Evolutionary conservation across 2,888 invertebrate species (phyloP).

Genomic region (Mimachlamys varia): DNA sequence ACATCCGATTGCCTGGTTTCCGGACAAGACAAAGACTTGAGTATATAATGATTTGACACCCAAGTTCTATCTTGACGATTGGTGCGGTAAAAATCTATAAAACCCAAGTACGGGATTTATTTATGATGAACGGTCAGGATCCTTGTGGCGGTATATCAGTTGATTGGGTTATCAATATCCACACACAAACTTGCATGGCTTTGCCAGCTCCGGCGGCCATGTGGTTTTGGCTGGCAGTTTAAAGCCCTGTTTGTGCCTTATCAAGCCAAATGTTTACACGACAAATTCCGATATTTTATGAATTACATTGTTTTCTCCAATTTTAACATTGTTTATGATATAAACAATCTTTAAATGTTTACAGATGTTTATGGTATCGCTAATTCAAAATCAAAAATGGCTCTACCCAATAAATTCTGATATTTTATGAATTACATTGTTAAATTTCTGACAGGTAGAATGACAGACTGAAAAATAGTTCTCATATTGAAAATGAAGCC

Average conservation of each 20-base stretch:
- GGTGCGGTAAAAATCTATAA: conserved; percentile 28
- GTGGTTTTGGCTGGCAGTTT: background rate
- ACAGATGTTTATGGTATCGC: background rate
- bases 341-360: background rate
- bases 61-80: conserved; percentile 24
- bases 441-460: no score
- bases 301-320: background rate
- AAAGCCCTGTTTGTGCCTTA: background rate
- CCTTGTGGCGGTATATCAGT: background rate
- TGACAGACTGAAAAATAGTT: background rate
- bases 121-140: conserved; percentile 5
- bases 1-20: conserved; percentile 15
- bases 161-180: background rate
- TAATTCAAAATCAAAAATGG: background rate
- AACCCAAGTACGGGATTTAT: conserved; percentile 32
- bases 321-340: background rate
- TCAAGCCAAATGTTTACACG: background rate
- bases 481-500: background rate
- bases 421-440: background rate
- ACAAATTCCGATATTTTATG: background rate
- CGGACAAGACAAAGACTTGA: conserved; percentile 19
- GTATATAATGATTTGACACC: conserved; percentile 21
- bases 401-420: background rate
- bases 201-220: background rate
- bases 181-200: background rate